phyloP scores from a whole-genome alignment of 2,113 vertebrate genomes.

The Sigmodon hispidus region DNA sequence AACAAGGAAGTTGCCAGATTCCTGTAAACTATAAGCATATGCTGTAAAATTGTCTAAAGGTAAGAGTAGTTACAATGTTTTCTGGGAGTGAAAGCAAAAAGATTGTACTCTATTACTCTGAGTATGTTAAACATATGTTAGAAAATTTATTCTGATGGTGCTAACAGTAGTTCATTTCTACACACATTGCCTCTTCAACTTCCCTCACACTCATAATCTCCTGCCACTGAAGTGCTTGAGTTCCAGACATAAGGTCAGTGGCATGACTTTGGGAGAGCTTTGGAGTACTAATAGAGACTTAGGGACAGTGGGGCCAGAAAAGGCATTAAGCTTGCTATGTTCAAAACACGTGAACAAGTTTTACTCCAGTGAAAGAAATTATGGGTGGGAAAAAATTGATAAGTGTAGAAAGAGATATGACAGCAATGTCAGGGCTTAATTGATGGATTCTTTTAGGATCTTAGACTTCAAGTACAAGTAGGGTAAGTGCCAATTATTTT shows the following conservation, averaged over 20 bases:
- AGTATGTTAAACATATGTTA: neutral
- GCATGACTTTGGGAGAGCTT: neutral
- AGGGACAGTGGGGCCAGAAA: neutral
- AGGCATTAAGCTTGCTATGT: neutral
- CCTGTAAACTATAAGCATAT: neutral
- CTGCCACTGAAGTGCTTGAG: neutral
- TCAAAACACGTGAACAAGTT: neutral
- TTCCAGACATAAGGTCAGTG: neutral
- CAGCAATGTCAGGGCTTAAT: neutral
- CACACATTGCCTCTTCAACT: neutral
- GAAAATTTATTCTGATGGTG: neutral
- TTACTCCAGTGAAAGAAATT: neutral
- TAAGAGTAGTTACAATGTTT: neutral
- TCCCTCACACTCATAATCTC: neutral
- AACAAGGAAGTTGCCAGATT: neutral
- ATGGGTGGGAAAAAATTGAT: neutral
- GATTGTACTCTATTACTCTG: neutral
- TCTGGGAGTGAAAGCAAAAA: neutral
- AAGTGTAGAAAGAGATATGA: neutral
- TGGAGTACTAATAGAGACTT: neutral
- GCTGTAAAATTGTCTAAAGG: neutral
- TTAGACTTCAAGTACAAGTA: neutral
- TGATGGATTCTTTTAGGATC: neutral
- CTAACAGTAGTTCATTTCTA: neutral
- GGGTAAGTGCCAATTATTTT: neutral